A percentile compares a stretch with the other conserved stretches of the same genome.
Conservation (phyloP, 2,888 invertebrate species). For the Macrophya annulata region DNA sequence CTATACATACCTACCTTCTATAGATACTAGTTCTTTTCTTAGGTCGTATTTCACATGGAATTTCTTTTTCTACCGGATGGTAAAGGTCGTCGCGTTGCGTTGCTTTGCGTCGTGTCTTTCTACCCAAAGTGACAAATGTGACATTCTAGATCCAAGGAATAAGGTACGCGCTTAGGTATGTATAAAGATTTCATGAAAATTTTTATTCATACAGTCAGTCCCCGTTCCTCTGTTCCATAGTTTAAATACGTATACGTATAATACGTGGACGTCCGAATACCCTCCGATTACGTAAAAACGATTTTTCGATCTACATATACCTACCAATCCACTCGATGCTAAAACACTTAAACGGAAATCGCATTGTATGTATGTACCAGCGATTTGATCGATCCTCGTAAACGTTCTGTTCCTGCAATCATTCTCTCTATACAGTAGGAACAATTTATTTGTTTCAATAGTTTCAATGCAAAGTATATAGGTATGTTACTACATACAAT, state of each 20-base stretch:
- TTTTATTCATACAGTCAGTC: background rate
- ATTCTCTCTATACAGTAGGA: background rate
- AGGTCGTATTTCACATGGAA: slow-evolving; percentile 40
- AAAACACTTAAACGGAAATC: background rate
- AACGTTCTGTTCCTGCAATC: slow-evolving; percentile 26
- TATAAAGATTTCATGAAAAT: slow-evolving; percentile 38
- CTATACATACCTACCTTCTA: too few relatives aligned
- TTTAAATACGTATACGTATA: too few relatives aligned
- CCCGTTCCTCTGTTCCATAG: too few relatives aligned
- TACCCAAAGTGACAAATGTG: slow-evolving; percentile 19
- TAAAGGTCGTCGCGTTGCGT: slow-evolving; percentile 10
- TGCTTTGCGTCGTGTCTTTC: background rate
- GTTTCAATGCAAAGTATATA: slow-evolving; percentile 43
- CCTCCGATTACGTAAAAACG: too few relatives aligned
- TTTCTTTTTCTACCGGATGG: slow-evolving; percentile 24
- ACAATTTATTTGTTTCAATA: slow-evolving; percentile 49
- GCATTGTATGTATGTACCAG: background rate
- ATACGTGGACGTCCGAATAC: too few relatives aligned
- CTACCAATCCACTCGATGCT: background rate
- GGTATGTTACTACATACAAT: too few relatives aligned
- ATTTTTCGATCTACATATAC: too few relatives aligned
- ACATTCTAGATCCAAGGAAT: slow-evolving; percentile 34
- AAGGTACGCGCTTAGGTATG: background rate
- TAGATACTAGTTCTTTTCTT: slow-evolving; percentile 13
- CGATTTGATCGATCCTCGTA: slow-evolving; percentile 33